Evolutionary conservation across 2,888 invertebrate genomes (phyloP).

Genomic region (Brenthis ino): DNA sequence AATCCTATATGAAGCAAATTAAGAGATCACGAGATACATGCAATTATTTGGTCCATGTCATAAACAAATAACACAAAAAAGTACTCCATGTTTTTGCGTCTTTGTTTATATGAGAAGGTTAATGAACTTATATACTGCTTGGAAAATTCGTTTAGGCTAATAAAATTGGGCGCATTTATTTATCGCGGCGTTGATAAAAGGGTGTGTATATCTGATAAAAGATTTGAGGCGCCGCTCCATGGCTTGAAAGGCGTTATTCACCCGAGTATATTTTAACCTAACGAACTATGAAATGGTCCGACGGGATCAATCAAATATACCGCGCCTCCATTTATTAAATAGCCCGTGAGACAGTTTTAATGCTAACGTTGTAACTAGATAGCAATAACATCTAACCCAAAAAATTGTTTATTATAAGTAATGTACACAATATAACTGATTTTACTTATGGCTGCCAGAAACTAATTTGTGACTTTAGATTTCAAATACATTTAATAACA

Average conservation of each 20-base stretch:
- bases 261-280: slow-evolving; percentile 42
- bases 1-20: too few species aligned
- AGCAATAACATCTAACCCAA: too few species aligned
- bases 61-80: too few species aligned
- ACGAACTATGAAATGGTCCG: slow-evolving; percentile 45
- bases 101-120: too few species aligned
- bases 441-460: too few species aligned
- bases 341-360: slow-evolving; percentile 2
- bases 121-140: background rate
- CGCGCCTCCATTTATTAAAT: slow-evolving; percentile 19
- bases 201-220: slow-evolving; percentile 33
- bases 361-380: background rate
- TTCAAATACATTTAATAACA: too few species aligned
- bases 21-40: too few species aligned
- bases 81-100: too few species aligned
- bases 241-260: slow-evolving; percentile 40
- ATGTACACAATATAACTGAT: too few species aligned
- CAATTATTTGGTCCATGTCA: too few species aligned
- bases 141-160: background rate
- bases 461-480: too few species aligned
- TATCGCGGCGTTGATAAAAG: slow-evolving; percentile 22
- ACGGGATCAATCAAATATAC: slow-evolving; percentile 41
- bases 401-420: too few species aligned
- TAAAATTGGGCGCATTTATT: slow-evolving; percentile 21
- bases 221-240: slow-evolving; percentile 30